Base-by-base conservation (phyloP, 2,797 vertebrate genomes). In the Chloroceryle amazona region DNA sequence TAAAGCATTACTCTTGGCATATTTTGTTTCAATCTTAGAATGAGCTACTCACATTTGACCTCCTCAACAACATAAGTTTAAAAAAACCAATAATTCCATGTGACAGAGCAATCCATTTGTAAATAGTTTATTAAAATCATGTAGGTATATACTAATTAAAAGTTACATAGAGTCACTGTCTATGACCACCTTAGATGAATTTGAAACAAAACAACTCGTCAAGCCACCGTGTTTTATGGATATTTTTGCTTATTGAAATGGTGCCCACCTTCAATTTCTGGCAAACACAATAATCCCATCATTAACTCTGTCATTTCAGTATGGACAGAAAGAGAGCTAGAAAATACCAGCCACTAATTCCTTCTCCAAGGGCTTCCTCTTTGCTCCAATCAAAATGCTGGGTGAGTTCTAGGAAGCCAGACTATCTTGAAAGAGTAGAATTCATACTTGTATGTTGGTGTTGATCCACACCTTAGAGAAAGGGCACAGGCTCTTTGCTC, bases 11-110 rank as follows among this genome's bases (percentile, higher is more conserved):
- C 42, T 89, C 60, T 68, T 85, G 90, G 73, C 54, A 44, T 65
- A 54, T 86, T 93, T 92, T 86, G 55, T 92, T 94, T 81, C 70
- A 33, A 5, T 47, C 83, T 81, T n/a, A 26, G 82, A 97, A 90
- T n/a, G 62, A 95, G 87, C 58, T 81, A 54, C 44, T 92, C 80
- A 95, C 82, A 51, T 88, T 57, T 96, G 86, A 95, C 82, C 80
- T 96, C 90, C 67, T 86, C 7, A 2, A 72, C 72, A 75, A 49
- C 29, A 1, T 58, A 79, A 84, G 31, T 74, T 90, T 61, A 67
- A 92, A 86, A 63, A 78, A 31, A 23, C 6, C 6, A 13, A 71
- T 74, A 89, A 87, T 61, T 67, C 42, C 66, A 81, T 60, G 57
- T 81, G 85, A 83, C 66, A 65, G 65, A 76, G 55, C 41, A 71